Base-by-base conservation (phyloP, 1,140 invertebrate genomes). In the Pseudachorutes palmiensis region DNA sequence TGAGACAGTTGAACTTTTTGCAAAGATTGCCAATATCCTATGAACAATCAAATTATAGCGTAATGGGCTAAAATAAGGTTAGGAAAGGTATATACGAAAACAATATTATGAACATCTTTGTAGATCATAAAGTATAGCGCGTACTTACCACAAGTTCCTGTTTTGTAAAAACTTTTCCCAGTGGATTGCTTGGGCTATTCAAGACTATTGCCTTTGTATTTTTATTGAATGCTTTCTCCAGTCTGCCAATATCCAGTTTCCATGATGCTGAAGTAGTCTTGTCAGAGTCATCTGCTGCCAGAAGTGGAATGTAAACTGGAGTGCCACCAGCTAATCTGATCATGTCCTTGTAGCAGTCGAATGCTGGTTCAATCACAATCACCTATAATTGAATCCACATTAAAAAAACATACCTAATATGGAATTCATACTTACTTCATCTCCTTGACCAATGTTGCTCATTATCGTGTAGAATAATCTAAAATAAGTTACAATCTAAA, bases 341-440 rank as follows among this genome's bases (percentile, higher is more conserved):
- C 88, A 98, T 97, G 1, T 94, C 93, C 69, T 90, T 90, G 78
- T 99, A 99, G 76, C 94, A 97, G 78, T 99, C 97, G 78, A 96
- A 99, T 79, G 90, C 98, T 9, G 97, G 97, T 78, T 99, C 97
- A 69, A 99, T 94, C 31, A 99, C 92, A 69, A 98, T 95, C 68
- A 94, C 93, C 79, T 98, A 19, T 9, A 45, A 19, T 12, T 19
- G 19, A 45, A 45, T 12, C 19, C 19, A 45, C 36, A 9, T 14
- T 55, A 55, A 55, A n/a, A n/a, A 24, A 24, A 5, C 24, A 55
- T 5, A 5, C 51, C 5, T 55, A 55, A n/a, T n/a, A n/a, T n/a
- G n/a, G n/a, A 55, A 55, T 14, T 55, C 51, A 9, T 48, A 2
- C 45, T 28, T 55, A 69, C 72, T 48, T 73, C 72, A 65, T 73